These are phyloP conservation scores for Pluvialis apricaria DNA, from an alignment of 2,113 vertebrate species.

Conservation along the genomic window DNA sequence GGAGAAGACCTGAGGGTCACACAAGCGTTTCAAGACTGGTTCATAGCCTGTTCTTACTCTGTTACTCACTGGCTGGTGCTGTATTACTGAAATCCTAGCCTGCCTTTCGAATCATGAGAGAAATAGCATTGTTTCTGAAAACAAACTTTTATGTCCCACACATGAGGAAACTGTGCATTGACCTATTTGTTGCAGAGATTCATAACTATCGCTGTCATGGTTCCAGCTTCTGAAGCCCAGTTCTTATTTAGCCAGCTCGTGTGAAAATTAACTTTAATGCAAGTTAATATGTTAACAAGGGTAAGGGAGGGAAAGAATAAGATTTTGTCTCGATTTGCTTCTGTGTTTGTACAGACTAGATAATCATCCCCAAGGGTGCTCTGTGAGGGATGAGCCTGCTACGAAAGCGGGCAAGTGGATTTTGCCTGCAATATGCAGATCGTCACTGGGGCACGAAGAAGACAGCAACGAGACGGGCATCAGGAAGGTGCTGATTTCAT, in stretches of 20 bases:
- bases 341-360: background rate
- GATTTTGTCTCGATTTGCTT: background rate
- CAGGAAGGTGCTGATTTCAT: background rate
- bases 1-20: background rate
- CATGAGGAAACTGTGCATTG: background rate
- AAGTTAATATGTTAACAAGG: background rate
- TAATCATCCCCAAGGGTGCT: background rate
- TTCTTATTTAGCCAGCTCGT: background rate
- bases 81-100: background rate
- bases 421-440: background rate
- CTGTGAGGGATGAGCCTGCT: background rate
- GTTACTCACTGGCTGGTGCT: background rate
- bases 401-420: background rate
- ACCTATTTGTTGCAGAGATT: background rate
- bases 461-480: accelerated
- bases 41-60: background rate
- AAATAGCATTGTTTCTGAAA: background rate
- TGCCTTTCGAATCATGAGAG: background rate
- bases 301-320: background rate
- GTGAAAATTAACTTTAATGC: background rate
- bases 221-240: background rate
- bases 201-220: background rate
- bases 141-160: background rate
- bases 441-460: background rate
- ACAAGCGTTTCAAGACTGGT: accelerated